Evolutionary conservation across 2,797 vertebrate species (phyloP), one percentile per base, ranked within the genome.

Genomic region (Hozukius guyotensis): DNA sequence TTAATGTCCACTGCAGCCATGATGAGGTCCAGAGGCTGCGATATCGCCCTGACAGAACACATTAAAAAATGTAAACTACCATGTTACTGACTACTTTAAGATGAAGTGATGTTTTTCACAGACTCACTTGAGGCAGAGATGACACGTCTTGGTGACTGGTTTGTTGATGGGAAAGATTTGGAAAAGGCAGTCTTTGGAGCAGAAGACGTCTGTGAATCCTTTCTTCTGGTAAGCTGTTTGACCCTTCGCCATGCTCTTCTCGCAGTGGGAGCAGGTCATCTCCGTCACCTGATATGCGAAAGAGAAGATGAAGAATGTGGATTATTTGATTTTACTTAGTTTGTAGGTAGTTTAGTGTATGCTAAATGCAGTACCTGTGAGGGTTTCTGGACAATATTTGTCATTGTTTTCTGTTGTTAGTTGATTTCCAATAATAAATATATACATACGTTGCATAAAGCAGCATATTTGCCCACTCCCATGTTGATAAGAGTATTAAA

Each of bases 211-310:
- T 9, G 95, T 90, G 49, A 96, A 98, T 77, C 98, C 98, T 90
- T 98, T 99, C 88, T 97, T 97, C 93, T 99, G 98, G 92, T 96
- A 99, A 1, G 98, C 98, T 0, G 97, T 99, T 82, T 99, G 97
- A 57, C 98, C 98, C 89, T 97, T 98, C 88, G 96, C 93, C 86
- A 99, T 96, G 85, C 92, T 90, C 95, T 96, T 97, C 93, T 96
- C 97, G 89, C 98, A 99, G 82, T 94, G 95, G 6, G 97, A 97
- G 92, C 98, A 99, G 88, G 87, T 88, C 86, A 89, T 87, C 46
- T 63, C 34, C 1, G 69, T 10, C 2, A 70, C 72, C 86, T 89
- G 71, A 69, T 1, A 20, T 0, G 6, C 4, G 27, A 34, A 0
- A 67, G 14, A 36, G 14, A 0, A 38, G 1, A 52, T 11, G 5